A percentile compares a stretch with the other conserved stretches of the same genome.
Conservation (phyloP, 2,797 vertebrate species). For the Takifugu ocellatus region DNA sequence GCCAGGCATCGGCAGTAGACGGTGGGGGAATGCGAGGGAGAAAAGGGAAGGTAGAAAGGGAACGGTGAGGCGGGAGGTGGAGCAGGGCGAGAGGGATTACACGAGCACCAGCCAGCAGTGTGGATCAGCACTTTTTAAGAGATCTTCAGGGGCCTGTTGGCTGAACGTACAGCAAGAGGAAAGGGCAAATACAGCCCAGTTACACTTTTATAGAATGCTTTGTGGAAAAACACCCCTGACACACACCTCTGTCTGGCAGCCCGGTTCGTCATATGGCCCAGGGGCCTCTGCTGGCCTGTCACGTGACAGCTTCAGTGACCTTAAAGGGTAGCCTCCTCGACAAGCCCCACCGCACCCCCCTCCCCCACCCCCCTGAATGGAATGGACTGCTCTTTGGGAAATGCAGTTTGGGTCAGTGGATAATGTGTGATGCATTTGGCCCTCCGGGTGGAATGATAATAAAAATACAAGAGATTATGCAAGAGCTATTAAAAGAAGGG, state of each 20-base stretch:
- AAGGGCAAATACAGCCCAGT: slow-evolving; percentile 82
- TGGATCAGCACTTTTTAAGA: slow-evolving; percentile 83
- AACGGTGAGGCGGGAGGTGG: slow-evolving; percentile 22
- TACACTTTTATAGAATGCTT: slow-evolving; percentile 85
- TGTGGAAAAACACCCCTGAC: slow-evolving; percentile 84
- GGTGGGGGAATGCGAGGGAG: slow-evolving; percentile 63
- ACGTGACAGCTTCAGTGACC: slow-evolving; percentile 76
- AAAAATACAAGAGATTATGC: slow-evolving; percentile 17
- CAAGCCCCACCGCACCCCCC: slow-evolving; percentile 38
- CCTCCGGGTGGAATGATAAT: slow-evolving; percentile 36
- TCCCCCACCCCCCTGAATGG: slow-evolving; percentile 11
- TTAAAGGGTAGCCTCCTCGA: slow-evolving; percentile 74
- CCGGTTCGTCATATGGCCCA: slow-evolving; percentile 79
- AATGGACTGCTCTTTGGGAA: slow-evolving; percentile 60
- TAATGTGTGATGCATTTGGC: slow-evolving; percentile 54
- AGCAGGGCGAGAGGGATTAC: slow-evolving; percentile 66
- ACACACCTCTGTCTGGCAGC: slow-evolving; percentile 77
- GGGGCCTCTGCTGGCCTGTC: slow-evolving; percentile 69
- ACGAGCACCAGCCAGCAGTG: slow-evolving; percentile 66
- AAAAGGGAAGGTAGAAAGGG: slow-evolving; percentile 34
- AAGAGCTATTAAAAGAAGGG: slow-evolving; percentile 33
- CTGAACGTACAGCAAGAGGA: slow-evolving; percentile 73
- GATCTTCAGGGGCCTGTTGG: slow-evolving; percentile 83
- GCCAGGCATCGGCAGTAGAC: slow-evolving; percentile 63
- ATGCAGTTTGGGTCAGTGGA: slow-evolving; percentile 60